phyloP scores from a whole-genome alignment of 2,888 invertebrate species.

The Acleris sparsana region DNA sequence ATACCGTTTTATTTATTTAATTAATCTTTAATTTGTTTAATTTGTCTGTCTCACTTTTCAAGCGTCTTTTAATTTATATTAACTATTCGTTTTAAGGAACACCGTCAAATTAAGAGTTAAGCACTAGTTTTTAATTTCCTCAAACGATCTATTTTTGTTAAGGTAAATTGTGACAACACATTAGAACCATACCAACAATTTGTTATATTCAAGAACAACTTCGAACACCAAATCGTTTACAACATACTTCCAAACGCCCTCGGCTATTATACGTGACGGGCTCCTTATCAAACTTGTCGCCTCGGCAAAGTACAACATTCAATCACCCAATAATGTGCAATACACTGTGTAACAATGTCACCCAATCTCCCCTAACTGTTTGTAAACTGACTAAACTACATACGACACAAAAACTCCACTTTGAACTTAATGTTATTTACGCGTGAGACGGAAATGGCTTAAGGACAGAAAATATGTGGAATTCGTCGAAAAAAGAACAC shows the following conservation, averaged over 20 bases:
- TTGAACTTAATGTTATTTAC: constrained; percentile 39
- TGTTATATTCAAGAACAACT: constrained; percentile 25
- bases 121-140: too few species aligned
- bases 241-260: constrained; percentile 38
- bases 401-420: constrained; percentile 38
- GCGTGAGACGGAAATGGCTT: constrained; percentile 21
- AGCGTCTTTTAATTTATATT: too few species aligned
- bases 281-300: constrained; percentile 78
- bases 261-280: constrained; percentile 61
- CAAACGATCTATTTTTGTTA: too few species aligned
- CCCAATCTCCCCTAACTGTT: constrained; percentile 59
- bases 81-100: too few species aligned
- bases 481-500: constrained; percentile 61
- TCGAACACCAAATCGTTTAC: constrained; percentile 29
- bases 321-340: constrained; percentile 83
- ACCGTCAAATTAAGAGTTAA: too few species aligned
- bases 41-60: too few species aligned
- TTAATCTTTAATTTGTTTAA: too few species aligned
- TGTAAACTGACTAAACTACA: constrained; percentile 48
- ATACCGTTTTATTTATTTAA: too few species aligned
- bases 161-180: too few species aligned
- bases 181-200: not conserved
- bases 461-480: constrained; percentile 38
- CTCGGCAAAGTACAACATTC: constrained; percentile 75
- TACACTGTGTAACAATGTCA: constrained; percentile 82